Evolutionary conservation across 2,888 invertebrate genomes (phyloP).

Genomic region (Drosophila kambysellisi): DNA sequence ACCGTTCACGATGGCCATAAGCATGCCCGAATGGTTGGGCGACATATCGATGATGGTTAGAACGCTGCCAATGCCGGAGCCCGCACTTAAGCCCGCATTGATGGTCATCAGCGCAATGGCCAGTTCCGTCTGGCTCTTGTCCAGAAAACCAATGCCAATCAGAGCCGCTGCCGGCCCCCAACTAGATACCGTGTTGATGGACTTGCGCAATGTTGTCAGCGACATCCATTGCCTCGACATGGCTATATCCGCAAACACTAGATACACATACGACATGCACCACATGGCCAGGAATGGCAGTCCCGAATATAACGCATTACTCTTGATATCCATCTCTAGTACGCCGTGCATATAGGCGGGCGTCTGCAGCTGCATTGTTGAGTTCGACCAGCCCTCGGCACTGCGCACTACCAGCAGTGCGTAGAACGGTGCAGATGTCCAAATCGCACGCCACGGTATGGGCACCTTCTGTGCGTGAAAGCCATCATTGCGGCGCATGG

Average conservation of each 20-base stretch:
- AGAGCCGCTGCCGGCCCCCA: constrained; percentile 86
- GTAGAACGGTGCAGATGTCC: constrained; percentile 88
- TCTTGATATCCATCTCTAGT: constrained; percentile 87
- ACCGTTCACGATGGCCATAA: constrained; percentile 89
- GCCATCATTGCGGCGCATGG: constrained; percentile 71
- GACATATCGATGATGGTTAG: constrained; percentile 88
- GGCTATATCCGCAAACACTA: constrained; percentile 85
- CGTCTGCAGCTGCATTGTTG: constrained; percentile 89
- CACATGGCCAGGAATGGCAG: constrained; percentile 86
- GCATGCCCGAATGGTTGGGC: constrained; percentile 88
- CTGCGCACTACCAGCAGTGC: constrained; percentile 86
- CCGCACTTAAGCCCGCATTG: constrained; percentile 86
- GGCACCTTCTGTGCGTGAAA: constrained; percentile 75
- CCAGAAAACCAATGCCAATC: constrained; percentile 86
- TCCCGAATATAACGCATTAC: constrained; percentile 86
- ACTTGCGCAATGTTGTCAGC: constrained; percentile 73
- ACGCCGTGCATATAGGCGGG: constrained; percentile 89
- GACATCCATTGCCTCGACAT: constrained; percentile 83
- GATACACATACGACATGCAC: constrained; percentile 85
- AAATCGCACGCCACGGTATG: constrained; percentile 88
- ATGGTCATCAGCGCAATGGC: constrained; percentile 86
- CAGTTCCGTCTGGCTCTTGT: constrained; percentile 81
- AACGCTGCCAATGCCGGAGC: constrained; percentile 83
- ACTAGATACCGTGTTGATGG: constrained; percentile 77
- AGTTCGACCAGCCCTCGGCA: constrained; percentile 90